Percentiles rank a stretch among this genome's conserved stretches.
Conservation (phyloP, 2,113 vertebrate genomes). For the Halichoeres trimaculatus region DNA sequence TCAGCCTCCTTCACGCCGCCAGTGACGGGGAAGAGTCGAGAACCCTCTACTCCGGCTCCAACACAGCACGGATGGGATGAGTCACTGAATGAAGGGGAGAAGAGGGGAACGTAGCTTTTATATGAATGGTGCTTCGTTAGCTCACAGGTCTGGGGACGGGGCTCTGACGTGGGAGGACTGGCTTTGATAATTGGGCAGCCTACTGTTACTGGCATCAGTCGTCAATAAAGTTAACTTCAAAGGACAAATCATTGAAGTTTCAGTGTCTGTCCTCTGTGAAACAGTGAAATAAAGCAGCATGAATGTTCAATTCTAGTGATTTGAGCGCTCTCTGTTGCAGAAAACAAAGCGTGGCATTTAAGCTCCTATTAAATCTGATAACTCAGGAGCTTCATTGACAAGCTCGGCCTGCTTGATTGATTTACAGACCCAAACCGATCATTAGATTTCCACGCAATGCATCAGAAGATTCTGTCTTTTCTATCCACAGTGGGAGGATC, state of each 20-base stretch:
- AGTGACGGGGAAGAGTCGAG: constrained; percentile 32
- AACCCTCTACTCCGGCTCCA: constrained; percentile 37
- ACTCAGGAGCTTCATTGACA: constrained; percentile 42
- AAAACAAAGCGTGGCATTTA: constrained; percentile 23
- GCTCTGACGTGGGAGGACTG: constrained; percentile 50
- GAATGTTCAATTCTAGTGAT: not conserved
- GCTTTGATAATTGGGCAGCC: constrained; percentile 1
- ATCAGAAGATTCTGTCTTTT: not conserved
- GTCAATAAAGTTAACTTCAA: not conserved
- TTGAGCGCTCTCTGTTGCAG: not conserved
- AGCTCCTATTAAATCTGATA: constrained; percentile 40
- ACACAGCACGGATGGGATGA: constrained; percentile 47
- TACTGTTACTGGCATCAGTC: not conserved
- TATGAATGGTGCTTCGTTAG: constrained; percentile 50
- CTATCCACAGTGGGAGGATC: not conserved
- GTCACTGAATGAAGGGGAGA: constrained; percentile 39
- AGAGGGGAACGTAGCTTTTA: constrained; percentile 32
- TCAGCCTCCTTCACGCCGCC: constrained; percentile 59
- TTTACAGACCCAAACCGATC: constrained; percentile 31
- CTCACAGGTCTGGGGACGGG: constrained; percentile 23
- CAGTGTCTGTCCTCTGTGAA: not conserved
- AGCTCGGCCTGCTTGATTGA: constrained; percentile 38
- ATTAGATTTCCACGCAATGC: constrained; percentile 10
- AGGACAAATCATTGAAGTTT: not conserved
- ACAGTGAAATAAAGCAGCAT: not conserved